Base-by-base conservation (phyloP, 2,888 invertebrate species). In the Dryococelus australis region DNA sequence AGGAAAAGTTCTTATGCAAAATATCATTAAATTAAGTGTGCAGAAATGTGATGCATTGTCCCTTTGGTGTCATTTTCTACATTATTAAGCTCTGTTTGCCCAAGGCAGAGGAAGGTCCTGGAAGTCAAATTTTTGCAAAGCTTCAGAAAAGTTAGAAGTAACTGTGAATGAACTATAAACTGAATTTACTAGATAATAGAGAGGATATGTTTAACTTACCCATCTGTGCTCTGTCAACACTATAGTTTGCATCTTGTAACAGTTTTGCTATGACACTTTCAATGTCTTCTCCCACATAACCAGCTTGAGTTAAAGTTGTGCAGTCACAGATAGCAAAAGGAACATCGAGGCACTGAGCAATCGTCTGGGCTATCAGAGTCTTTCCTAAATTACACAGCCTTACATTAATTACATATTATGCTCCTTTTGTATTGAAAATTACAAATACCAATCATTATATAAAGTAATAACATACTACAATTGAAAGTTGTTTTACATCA, bases 261-360 rank as follows among this genome's bases (percentile, higher is more conserved):
- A 99, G 93, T 92, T 99, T 99, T 47, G 98, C 98, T 91, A 99
- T 98, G 86, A 99, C 99, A 91, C 98, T 98, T 93, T 99, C 99
- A 91, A 99, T 99, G 92, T 99, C 99, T 93, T 99, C 99, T n/a
- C 99, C 99, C 12, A 99, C 99, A 92, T 99, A 99, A 78, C 99
- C 98, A 43, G 98, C 98, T 93, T 98, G 98, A 20, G 98, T 98
- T 78, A 98, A 93, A 20, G 98, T 98, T 43, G 98, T 98, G 93
- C 99, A 99, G 94, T 99, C 99, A 93, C 99, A 99, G 91, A 99
- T 99, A 51, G 99, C 99, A 94, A 99, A 99, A 87, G 99, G 99
- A 89, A 99, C 99, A 93, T 99, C 99, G 90, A 99, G 94, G 92
- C 99, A 99, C 91, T 97, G 97, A 85, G 99, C 99, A 92, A 99